A percentile compares a stretch with the other conserved stretches of the same genome.
These are phyloP conservation scores for Aradus depressus DNA, from an alignment of 2,888 invertebrate genomes.

Conservation along the genomic window DNA sequence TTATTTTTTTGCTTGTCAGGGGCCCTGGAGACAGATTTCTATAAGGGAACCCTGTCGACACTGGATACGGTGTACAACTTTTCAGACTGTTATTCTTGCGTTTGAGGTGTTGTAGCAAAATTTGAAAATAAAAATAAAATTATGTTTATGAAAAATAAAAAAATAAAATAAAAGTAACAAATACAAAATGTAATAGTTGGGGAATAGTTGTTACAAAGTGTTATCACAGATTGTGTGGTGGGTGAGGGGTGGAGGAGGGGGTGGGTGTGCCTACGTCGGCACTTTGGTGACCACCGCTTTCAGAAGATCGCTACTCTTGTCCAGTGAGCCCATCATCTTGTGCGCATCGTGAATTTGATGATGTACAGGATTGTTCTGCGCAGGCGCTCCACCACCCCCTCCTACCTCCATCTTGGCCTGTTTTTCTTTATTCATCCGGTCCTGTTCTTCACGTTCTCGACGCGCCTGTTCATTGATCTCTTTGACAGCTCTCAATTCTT, in stretches of 20 bases:
- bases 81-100: no score
- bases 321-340: conserved; percentile 44
- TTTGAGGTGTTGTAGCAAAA: no score
- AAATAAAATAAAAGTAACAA: no score
- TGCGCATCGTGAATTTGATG: conserved; percentile 33
- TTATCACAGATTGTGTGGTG: no score
- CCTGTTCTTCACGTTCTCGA: conserved; percentile 80
- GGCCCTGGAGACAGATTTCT: no score
- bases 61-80: no score
- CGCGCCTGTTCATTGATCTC: conserved; percentile 91
- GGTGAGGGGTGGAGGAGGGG: background rate
- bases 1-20: no score
- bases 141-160: conserved; percentile 1
- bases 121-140: conserved; percentile 2
- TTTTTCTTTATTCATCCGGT: conserved; percentile 74
- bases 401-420: conserved; percentile 58
- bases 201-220: no score
- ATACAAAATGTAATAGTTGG: no score
- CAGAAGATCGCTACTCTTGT: conserved; percentile 61
- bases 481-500: conserved; percentile 45
- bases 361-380: conserved; percentile 30
- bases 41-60: no score
- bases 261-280: conserved; percentile 30
- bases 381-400: conserved; percentile 29
- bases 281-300: conserved; percentile 46